Conservation (phyloP, 2,797 vertebrate species). For the Schizopygopsis pylzovi region DNA sequence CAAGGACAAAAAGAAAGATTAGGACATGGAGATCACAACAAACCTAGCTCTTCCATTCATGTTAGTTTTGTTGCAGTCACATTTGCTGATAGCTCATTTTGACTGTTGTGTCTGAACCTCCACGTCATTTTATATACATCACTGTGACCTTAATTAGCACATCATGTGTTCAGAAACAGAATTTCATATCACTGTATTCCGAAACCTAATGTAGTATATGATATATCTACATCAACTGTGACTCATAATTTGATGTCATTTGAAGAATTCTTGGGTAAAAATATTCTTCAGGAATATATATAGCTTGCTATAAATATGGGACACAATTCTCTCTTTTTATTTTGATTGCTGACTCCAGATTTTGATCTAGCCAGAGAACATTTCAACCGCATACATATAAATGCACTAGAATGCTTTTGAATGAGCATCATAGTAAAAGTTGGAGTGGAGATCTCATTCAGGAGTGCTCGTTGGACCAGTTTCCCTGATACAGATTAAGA, state of each 20-base stretch:
- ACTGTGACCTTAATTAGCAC: constrained; percentile 41
- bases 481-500: neutral
- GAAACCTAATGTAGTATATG: constrained; percentile 9
- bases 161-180: constrained; percentile 16
- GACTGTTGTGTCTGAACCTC: constrained; percentile 43
- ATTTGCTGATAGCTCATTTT: constrained; percentile 20
- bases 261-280: constrained; percentile 18
- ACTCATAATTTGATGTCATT: constrained; percentile 8
- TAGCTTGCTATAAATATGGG: constrained; percentile 20
- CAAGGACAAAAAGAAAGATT: constrained; percentile 88
- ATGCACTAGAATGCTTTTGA: neutral
- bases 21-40: constrained; percentile 56
- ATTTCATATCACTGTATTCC: constrained; percentile 19
- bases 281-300: neutral
- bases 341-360: neutral
- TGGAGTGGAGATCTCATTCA: neutral
- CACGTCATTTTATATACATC: constrained; percentile 28
- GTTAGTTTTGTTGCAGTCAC: constrained; percentile 26
- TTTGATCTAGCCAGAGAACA: constrained; percentile 4
- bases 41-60: neutral
- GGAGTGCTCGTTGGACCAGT: neutral
- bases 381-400: constrained; percentile 4
- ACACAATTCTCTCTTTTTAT: constrained; percentile 5
- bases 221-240: constrained; percentile 15
- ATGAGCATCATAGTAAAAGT: neutral